Conservation (phyloP, 2,797 vertebrate genomes). For the Labroides dimidiatus region DNA sequence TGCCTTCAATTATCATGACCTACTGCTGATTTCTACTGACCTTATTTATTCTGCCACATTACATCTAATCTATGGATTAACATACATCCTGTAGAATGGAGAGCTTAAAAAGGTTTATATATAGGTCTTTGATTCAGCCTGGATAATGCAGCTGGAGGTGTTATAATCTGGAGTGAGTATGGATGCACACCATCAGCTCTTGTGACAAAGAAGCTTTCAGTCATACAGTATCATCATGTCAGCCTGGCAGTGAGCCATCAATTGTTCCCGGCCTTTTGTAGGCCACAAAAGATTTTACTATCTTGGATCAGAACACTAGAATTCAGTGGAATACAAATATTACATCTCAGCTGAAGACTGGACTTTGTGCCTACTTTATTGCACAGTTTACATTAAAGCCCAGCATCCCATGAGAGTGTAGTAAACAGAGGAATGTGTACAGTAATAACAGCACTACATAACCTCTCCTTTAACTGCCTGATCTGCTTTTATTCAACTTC, state of each 20-base stretch:
- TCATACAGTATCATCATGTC: conserved; percentile 37
- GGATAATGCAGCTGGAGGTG: conserved; percentile 31
- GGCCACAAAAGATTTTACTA: conserved; percentile 1
- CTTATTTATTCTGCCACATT: too few species aligned
- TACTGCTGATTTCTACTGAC: too few species aligned
- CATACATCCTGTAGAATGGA: conserved; percentile 6
- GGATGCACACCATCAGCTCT: conserved; percentile 42
- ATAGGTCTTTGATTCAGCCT: conserved; percentile 52
- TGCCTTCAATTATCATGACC: too few species aligned
- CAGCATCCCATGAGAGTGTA: background rate
- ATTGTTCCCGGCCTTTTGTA: background rate
- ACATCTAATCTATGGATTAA: background rate
- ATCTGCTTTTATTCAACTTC: conserved; percentile 5
- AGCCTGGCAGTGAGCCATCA: conserved; percentile 16
- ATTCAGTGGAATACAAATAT: background rate
- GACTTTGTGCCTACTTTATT: background rate
- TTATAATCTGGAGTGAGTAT: conserved; percentile 43
- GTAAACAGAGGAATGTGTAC: background rate
- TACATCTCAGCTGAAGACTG: background rate
- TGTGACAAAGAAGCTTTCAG: conserved; percentile 71
- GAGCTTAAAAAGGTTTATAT: conserved; percentile 24
- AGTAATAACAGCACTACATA: background rate
- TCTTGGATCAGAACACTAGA: conserved; percentile 4
- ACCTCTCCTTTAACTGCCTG: conserved; percentile 10
- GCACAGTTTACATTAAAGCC: background rate